These are phyloP conservation scores for Antheraea pernyi DNA, from an alignment of 1,140 invertebrate genomes.

Conservation along the genomic window DNA sequence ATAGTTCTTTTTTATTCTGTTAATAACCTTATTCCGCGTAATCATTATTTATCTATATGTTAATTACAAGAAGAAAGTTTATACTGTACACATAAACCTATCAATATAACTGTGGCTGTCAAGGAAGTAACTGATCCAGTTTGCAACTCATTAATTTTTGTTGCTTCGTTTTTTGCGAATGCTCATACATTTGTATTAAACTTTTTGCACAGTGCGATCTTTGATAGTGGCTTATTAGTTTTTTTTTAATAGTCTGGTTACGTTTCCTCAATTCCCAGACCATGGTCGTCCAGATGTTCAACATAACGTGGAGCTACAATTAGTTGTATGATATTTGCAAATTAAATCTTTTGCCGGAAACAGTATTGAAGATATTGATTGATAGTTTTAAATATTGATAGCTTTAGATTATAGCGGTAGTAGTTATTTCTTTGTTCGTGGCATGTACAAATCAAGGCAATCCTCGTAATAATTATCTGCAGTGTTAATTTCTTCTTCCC, in stretches of 20 bases:
- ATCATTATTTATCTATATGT: not conserved
- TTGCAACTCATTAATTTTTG: slow-evolving; percentile 45
- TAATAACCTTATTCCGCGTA: not conserved
- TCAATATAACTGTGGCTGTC: slow-evolving; percentile 46
- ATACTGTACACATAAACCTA: slow-evolving; percentile 26
- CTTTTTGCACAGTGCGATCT: slow-evolving; percentile 52
- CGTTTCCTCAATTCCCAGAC: slow-evolving; percentile 63
- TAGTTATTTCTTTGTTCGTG: not conserved
- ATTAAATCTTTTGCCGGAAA: not conserved
- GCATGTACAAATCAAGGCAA: not conserved
- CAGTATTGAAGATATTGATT: not conserved
- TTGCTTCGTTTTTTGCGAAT: slow-evolving; percentile 32
- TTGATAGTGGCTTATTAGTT: slow-evolving; percentile 59
- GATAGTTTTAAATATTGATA: not conserved
- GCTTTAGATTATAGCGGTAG: not conserved
- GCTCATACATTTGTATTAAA: slow-evolving; percentile 36
- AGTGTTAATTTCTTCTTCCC: not conserved
- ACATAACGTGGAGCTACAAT: slow-evolving; percentile 29
- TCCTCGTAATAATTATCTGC: not conserved
- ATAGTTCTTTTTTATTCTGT: too few relatives aligned
- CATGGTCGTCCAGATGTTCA: slow-evolving; percentile 61
- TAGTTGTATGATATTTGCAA: slow-evolving; percentile 3
- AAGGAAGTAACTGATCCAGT: slow-evolving; percentile 55
- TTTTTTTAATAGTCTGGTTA: slow-evolving; percentile 42
- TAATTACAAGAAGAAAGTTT: not conserved